Conservation (phyloP, 2,888 invertebrate genomes). For the Tipula lateralis region DNA sequence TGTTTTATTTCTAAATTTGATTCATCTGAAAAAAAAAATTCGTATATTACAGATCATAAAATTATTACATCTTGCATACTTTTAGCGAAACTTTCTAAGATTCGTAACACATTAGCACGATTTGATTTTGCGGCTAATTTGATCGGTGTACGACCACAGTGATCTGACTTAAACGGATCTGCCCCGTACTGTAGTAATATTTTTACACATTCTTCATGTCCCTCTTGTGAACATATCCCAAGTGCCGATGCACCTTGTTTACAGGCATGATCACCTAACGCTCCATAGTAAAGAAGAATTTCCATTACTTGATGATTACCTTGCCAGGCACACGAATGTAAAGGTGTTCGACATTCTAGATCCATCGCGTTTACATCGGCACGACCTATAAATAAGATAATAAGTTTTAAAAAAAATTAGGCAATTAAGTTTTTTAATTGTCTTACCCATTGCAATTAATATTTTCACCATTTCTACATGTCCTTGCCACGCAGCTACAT, state of each 20-base stretch:
- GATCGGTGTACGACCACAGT: slow-evolving; percentile 79
- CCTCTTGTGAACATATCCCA: slow-evolving; percentile 93
- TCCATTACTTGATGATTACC: slow-evolving; percentile 82
- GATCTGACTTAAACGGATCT: slow-evolving; percentile 78
- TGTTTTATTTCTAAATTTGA: slow-evolving; percentile 46
- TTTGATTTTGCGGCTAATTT: slow-evolving; percentile 89
- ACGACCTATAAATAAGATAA: slow-evolving; percentile 52
- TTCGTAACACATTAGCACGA: slow-evolving; percentile 75
- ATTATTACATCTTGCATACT: slow-evolving; percentile 40
- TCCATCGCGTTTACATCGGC: slow-evolving; percentile 86
- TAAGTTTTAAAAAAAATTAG: not conserved
- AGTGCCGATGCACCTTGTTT: slow-evolving; percentile 94
- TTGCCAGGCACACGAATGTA: slow-evolving; percentile 95
- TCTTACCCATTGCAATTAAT: slow-evolving; percentile 62
- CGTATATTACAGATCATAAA: not conserved
- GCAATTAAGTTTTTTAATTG: not conserved
- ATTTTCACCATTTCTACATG: slow-evolving; percentile 89
- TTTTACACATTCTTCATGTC: slow-evolving; percentile 86
- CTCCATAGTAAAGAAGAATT: slow-evolving; percentile 72
- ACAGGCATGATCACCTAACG: slow-evolving; percentile 82
- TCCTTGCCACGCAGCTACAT: slow-evolving; percentile 91
- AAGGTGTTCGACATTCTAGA: slow-evolving; percentile 78
- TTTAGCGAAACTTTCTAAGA: slow-evolving; percentile 64
- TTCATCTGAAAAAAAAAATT: slow-evolving; percentile 41
- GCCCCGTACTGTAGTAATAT: slow-evolving; percentile 78